A percentile compares a stretch with the other conserved stretches of the same genome.
Evolutionary conservation across 1,140 invertebrate species (phyloP).

Genomic region (Phenacoccus solenopsis): DNA sequence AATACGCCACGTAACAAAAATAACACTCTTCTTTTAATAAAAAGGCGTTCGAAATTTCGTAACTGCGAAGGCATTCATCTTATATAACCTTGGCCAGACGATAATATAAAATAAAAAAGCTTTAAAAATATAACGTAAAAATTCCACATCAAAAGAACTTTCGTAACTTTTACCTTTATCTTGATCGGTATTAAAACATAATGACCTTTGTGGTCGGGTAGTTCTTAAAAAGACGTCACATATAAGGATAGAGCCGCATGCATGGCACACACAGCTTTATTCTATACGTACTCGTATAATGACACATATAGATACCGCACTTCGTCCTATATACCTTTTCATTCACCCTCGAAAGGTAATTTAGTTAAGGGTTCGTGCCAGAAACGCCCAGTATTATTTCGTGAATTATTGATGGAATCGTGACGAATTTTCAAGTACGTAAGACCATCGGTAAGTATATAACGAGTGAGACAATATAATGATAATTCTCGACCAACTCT

Average conservation of each 20-base stretch:
- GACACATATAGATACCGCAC: not conserved
- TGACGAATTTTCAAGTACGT: constrained; percentile 12
- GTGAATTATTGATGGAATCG: constrained; percentile 7
- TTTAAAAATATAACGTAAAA: not conserved
- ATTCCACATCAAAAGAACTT: not conserved
- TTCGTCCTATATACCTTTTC: not conserved
- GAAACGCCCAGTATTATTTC: constrained; percentile 11
- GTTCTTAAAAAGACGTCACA: not conserved
- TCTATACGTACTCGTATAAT: too few species aligned
- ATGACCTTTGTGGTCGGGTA: not conserved
- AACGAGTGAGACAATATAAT: too few species aligned
- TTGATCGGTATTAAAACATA: not conserved
- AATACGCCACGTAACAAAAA: too few species aligned
- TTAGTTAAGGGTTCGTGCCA: constrained; percentile 6
- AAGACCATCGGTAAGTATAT: too few species aligned
- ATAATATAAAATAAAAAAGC: too few species aligned
- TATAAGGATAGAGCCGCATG: not conserved
- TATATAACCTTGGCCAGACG: not conserved
- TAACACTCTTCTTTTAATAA: not conserved
- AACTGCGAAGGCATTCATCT: not conserved
- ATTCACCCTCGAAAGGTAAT: not conserved
- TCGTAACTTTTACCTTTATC: not conserved
- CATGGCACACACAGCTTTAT: too few species aligned
- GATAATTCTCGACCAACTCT: too few species aligned
- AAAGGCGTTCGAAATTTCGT: too few species aligned